A percentile compares a stretch with the other conserved stretches of the same genome.
Conservation (phyloP, 2,113 vertebrate species). For the Semicossyphus pulcher region DNA sequence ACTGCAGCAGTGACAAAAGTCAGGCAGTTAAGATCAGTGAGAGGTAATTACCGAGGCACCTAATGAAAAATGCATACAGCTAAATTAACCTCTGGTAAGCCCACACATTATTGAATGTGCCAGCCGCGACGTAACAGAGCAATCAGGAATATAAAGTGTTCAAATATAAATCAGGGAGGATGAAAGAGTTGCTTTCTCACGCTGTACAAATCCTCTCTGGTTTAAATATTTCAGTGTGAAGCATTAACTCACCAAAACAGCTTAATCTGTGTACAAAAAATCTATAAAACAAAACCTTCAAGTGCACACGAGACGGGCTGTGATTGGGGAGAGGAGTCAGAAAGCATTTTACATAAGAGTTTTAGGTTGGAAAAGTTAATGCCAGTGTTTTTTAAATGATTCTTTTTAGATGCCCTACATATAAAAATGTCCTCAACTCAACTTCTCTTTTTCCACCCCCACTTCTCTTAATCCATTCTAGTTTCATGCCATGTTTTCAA, state of each 20-base stretch:
- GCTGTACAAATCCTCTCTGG: too few species aligned
- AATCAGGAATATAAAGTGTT: slow-evolving; percentile 20
- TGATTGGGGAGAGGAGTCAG: not conserved
- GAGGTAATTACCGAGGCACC: slow-evolving; percentile 7
- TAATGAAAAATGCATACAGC: not conserved
- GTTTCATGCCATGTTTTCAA: too few species aligned
- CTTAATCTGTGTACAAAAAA: not conserved
- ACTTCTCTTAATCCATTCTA: too few species aligned
- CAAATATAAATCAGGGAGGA: slow-evolving; percentile 9
- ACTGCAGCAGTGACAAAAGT: not conserved
- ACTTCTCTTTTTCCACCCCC: too few species aligned
- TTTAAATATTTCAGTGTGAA: not conserved
- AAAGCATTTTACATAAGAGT: too few species aligned
- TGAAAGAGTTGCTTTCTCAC: not conserved
- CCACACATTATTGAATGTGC: not conserved
- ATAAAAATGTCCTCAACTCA: too few species aligned
- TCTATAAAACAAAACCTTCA: not conserved
- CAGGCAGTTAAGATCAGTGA: slow-evolving; percentile 13
- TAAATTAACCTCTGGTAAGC: slow-evolving; percentile 14
- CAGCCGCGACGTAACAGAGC: not conserved
- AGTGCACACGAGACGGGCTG: not conserved
- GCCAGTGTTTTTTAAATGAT: too few species aligned
- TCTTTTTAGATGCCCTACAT: too few species aligned
- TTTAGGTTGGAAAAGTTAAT: too few species aligned
- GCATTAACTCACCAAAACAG: not conserved